Conservation (phyloP, 2,797 vertebrate genomes). For the Eleutherodactylus coqui region DNA sequence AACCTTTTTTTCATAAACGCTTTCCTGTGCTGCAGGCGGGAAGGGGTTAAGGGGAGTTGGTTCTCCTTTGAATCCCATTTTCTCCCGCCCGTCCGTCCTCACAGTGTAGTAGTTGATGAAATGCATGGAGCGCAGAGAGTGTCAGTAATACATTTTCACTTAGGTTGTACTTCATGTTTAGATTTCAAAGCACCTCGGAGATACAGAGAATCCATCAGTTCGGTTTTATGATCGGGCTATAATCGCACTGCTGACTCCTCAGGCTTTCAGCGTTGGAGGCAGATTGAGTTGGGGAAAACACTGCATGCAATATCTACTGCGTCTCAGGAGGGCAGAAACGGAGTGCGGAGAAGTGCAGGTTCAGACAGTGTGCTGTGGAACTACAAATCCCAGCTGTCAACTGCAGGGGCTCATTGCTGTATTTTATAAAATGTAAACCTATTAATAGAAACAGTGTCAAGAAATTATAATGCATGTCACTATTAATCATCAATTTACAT, state of each 20-base stretch:
- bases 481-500: background rate
- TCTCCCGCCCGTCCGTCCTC: background rate
- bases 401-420: background rate
- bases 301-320: background rate
- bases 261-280: background rate
- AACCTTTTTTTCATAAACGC: background rate
- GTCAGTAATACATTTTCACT: conserved; percentile 44
- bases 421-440: background rate
- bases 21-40: background rate
- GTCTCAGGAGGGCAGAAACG: background rate
- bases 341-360: background rate
- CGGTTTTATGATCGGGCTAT: conserved; percentile 36
- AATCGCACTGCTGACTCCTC: conserved; percentile 11
- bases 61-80: background rate
- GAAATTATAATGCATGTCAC: background rate
- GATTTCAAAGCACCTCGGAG: conserved; percentile 50
- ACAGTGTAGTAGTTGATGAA: background rate
- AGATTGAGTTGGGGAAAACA: background rate
- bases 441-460: background rate
- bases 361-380: background rate
- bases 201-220: conserved; percentile 36
- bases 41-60: background rate
- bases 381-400: background rate
- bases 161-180: conserved; percentile 35
- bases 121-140: background rate